phyloP scores from a whole-genome alignment of 2,888 invertebrate genomes.

The Tubulanus polymorphus region DNA sequence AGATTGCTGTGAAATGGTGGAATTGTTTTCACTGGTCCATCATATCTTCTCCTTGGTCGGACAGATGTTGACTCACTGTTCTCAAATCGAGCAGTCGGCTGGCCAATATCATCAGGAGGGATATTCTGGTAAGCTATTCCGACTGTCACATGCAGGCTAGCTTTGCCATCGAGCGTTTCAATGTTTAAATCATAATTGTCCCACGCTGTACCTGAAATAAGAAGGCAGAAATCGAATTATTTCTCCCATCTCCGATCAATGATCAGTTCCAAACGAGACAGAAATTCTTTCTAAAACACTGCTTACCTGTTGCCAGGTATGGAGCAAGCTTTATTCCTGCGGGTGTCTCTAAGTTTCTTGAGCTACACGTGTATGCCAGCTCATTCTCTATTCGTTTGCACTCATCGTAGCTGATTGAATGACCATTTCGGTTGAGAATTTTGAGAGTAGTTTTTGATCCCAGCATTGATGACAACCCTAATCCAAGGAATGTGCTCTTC shows the following conservation, averaged over 20 bases:
- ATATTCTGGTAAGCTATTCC: slow-evolving; percentile 10
- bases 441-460: slow-evolving; percentile 8
- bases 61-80: too few species aligned
- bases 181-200: slow-evolving; percentile 16
- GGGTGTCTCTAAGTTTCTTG: slow-evolving; percentile 5
- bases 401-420: slow-evolving; percentile 2
- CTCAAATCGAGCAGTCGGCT: too few species aligned
- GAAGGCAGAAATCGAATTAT: too few species aligned
- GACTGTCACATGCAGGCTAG: slow-evolving; percentile 9
- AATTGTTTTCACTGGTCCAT: not conserved
- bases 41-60: not conserved
- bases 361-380: slow-evolving; percentile 3
- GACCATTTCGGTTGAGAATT: slow-evolving; percentile 7
- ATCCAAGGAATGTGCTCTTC: slow-evolving; percentile 9
- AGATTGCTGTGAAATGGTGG: not conserved
- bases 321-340: slow-evolving; percentile 7
- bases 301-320: slow-evolving; percentile 5
- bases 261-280: too few species aligned
- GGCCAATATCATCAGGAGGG: too few species aligned
- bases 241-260: too few species aligned
- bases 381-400: slow-evolving; percentile 3
- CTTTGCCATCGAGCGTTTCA: slow-evolving; percentile 11
- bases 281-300: too few species aligned
- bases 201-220: too few species aligned
- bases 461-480: slow-evolving; percentile 3